Evolutionary conservation across 2,888 invertebrate species (phyloP).

Genomic region (Thymelicus sylvestris): DNA sequence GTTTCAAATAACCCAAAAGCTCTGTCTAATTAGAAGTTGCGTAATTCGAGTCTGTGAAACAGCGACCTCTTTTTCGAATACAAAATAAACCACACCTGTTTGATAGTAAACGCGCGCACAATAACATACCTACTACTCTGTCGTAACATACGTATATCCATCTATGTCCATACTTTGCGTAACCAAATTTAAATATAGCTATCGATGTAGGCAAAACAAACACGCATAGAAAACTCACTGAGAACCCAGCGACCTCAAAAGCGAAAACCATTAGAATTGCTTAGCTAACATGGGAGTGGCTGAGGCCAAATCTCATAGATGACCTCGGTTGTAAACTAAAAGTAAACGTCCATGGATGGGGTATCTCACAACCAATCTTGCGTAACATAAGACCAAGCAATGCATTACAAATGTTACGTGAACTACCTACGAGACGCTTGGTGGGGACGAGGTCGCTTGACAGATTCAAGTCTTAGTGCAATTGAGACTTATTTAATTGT

Average conservation of each 20-base stretch:
- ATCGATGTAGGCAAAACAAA: constrained; percentile 35
- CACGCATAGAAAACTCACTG: constrained; percentile 14
- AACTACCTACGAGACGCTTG: constrained; percentile 13
- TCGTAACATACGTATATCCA: constrained; percentile 15
- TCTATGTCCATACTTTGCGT: constrained; percentile 23
- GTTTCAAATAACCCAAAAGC: neutral
- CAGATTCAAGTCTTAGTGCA: constrained; percentile 54
- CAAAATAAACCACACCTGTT: constrained; percentile 31
- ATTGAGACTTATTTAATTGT: constrained; percentile 52
- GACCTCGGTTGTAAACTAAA: constrained; percentile 52
- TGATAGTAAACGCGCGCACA: constrained; percentile 19
- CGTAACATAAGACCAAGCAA: constrained; percentile 55
- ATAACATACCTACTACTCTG: constrained; percentile 17
- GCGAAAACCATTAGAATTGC: constrained; percentile 32
- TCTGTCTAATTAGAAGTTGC: constrained; percentile 10
- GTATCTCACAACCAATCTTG: constrained; percentile 47
- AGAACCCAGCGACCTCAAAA: constrained; percentile 24
- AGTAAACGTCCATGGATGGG: constrained; percentile 51
- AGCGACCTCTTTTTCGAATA: constrained; percentile 26
- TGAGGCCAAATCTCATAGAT: constrained; percentile 56
- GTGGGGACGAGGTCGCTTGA: constrained; percentile 67
- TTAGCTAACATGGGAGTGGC: constrained; percentile 25
- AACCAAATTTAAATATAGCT: constrained; percentile 32
- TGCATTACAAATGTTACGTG: constrained; percentile 50
- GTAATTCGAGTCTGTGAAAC: neutral